phyloP scores from a whole-genome alignment of 2,888 invertebrate genomes.

The Leptinotarsa peninsularis region DNA sequence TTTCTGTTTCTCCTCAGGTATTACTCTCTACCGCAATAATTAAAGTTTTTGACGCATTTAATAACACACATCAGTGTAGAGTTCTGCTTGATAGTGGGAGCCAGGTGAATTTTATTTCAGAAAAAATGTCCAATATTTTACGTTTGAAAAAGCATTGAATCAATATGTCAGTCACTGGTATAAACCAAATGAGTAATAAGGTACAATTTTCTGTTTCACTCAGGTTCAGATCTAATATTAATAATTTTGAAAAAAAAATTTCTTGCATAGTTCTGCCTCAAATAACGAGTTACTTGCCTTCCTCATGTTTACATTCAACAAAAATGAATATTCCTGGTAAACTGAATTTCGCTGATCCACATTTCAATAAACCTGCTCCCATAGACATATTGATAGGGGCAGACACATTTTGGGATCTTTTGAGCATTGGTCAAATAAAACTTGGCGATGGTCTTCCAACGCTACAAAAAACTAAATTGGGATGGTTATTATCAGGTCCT shows the following conservation, averaged over 20 bases:
- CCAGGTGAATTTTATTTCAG: conserved; percentile 25
- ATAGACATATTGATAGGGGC: conserved; percentile 37
- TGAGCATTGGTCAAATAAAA: conserved; percentile 24
- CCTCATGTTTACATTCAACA: conserved; percentile 1
- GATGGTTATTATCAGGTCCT: conserved; percentile 44
- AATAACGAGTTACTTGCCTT: conserved; percentile 20
- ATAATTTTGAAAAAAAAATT: conserved; percentile 10
- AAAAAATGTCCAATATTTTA: conserved; percentile 2
- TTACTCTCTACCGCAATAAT: conserved; percentile 13
- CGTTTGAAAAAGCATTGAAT: conserved; percentile 17
- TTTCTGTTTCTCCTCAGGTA: not conserved
- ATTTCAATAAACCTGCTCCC: conserved; percentile 17
- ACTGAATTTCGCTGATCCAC: conserved; percentile 27
- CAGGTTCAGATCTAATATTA: not conserved
- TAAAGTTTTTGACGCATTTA: not conserved
- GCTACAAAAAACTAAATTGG: conserved; percentile 42
- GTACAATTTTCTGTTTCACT: conserved; percentile 1
- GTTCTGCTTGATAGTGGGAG: conserved; percentile 22
- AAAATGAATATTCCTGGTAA: conserved; percentile 16
- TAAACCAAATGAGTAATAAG: not conserved
- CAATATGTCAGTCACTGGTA: conserved; percentile 10
- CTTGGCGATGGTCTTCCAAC: conserved; percentile 9
- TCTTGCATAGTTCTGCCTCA: conserved; percentile 27
- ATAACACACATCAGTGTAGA: conserved; percentile 38
- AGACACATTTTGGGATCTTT: conserved; percentile 31